Base-by-base conservation (phyloP, 1,140 invertebrate species). In the Psix sp. region DNA sequence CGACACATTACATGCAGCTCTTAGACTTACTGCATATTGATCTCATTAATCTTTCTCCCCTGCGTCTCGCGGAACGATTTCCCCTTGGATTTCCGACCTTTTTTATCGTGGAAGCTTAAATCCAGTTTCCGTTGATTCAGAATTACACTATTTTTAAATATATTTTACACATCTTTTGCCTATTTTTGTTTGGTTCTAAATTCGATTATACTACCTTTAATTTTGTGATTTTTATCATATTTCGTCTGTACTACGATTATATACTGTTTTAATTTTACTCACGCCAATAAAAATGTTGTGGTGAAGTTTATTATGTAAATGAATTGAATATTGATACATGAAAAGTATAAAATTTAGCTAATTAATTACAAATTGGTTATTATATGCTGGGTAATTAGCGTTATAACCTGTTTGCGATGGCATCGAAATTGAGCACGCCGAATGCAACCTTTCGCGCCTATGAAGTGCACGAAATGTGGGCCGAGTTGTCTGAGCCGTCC, bases 11-110 rank as follows among this genome's bases (percentile, higher is more conserved):
- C 70, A 75, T 66, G 73, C 48, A 66, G 65, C 75, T 77, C 73
- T 80, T 80, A 84, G 81, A 85, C 83, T 86, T 85, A 86, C 83
- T 85, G 84, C 84, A 86, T 86, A 86, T 86, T 85, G 83, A 85
- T 85, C 82, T 79, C 83, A 85, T 86, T 82, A 83, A 86, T 86
- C 82, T 74, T 74, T 59, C 67, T 29, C 71, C 73, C 49, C 70
- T 54, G 42, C 56, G 51, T 24, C 62, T 63, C 70, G 42, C 49
- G 29, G 51, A 71, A 42, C 65, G 39, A 70, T 66, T 74, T 73
- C 65, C 65, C 71, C 71, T 67, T 67, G 65, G 60, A 70, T 74
- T 71, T 67, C 66, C 40, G 45, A 71, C 51, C 46, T 52, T 67
- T 67, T 74, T 74, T 74, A 75, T 75, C 71, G 62, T 70, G 35